Evolutionary conservation across 2,888 invertebrate species (phyloP), one percentile per base, ranked within the genome.

Genomic region (Xestia xanthographa): DNA sequence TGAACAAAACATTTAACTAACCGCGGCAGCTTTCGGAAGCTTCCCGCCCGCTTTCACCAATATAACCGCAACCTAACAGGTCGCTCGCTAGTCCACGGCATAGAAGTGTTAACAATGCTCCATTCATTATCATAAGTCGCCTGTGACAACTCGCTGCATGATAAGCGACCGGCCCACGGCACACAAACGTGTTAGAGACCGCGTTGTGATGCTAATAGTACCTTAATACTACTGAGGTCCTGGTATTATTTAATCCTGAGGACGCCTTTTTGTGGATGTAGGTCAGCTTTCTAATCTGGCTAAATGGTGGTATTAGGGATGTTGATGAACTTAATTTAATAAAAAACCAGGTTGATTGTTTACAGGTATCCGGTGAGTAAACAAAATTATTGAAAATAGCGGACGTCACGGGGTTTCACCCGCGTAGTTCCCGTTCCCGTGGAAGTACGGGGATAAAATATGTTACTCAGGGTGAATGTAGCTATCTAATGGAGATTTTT

Each of bases 41-140:
- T 45, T 29, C 2, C 34, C n/a, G 29, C 45, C 8, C 12, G 5
- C 0, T 17, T 5, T 8, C 11, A 17, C 1, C 20, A 63, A 73
- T 45, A 12, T 65, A 65, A 66, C 45, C 75, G 26, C 74, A 48
- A 74, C 66, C 66, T 73, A 2, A 53, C 38, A 73, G 75, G 74
- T 66, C 45, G 56, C 22, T 60, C 11, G 53, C 34, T 50, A 50
- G 34, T 34, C 34, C 41, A 22, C 43, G 41, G 62, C 66, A 66
- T 34, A 70, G 84, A 66, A 84, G 76, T 66, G 77, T 73, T 79
- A 84, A 85, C 85, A 83, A 83, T 81, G 45, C 66, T 29, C 69
- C 63, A 70, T 76, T 83, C 70, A 83, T 83, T 83, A 81, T 41
- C 77, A 83, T 83, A 83, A 83, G 85, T 84, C 85, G 81, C 26